Percentiles rank a stretch among this genome's conserved stretches.
Evolutionary conservation across 2,888 invertebrate species (phyloP).

Genomic region (Mesorhabditis sp.): DNA sequence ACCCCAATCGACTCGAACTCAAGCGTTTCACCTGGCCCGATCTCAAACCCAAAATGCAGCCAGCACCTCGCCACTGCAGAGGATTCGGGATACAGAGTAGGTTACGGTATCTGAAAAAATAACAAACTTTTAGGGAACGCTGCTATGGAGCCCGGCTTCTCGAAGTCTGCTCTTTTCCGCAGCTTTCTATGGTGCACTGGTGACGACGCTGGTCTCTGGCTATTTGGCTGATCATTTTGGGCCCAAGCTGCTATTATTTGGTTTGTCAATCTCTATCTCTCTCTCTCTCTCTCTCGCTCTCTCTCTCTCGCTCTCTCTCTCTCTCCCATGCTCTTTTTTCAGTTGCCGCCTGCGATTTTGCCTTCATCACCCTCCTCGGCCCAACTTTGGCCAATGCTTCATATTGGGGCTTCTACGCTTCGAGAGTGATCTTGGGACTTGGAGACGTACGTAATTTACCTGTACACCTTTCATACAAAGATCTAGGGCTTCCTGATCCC

Average conservation of each 20-base stretch:
- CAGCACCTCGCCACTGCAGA: not conserved
- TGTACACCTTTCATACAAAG: not conserved
- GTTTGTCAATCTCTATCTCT: too few relatives aligned
- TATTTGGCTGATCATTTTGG: conserved; percentile 20
- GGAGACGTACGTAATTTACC: not conserved
- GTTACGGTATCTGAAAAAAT: not conserved
- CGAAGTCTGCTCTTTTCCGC: conserved; percentile 9
- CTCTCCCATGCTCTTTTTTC: not conserved
- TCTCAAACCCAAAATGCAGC: not conserved
- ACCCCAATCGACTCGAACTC: not conserved
- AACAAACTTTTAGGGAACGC: not conserved
- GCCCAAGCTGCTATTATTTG: conserved; percentile 9
- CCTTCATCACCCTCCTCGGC: not conserved
- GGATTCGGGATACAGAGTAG: not conserved
- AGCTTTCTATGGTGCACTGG: conserved; percentile 18
- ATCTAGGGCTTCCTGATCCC: not conserved
- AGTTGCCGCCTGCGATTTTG: not conserved
- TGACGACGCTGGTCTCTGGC: conserved; percentile 23
- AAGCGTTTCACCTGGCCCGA: not conserved
- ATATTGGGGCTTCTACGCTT: not conserved
- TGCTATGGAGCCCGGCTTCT: not conserved
- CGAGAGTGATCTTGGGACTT: not conserved
- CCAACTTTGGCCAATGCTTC: not conserved
- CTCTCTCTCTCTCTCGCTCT: too few relatives aligned
- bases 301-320: too few relatives aligned